A percentile compares a stretch with the other conserved stretches of the same genome.
Evolutionary conservation across 1,140 invertebrate genomes (phyloP).

Genomic region (Oedothorax gibbosus): DNA sequence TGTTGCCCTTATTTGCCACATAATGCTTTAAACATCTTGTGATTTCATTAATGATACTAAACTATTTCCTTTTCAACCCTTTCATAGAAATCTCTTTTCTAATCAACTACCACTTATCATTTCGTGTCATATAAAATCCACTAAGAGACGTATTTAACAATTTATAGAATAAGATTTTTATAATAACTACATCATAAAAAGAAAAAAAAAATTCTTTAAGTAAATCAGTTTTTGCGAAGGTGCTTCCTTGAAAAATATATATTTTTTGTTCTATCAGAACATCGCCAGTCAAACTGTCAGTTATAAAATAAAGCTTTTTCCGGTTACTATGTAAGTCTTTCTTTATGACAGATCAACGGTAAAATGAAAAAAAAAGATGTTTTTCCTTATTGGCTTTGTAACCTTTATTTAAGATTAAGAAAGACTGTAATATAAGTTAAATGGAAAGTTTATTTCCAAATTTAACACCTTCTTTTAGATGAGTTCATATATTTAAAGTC

Average conservation of each 20-base stretch:
- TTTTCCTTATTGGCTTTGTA: constrained; percentile 34
- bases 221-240: background rate
- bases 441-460: too few relatives aligned
- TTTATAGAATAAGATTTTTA: too few relatives aligned
- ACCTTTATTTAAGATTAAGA: too few relatives aligned
- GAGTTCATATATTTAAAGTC: too few relatives aligned
- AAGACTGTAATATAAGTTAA: too few relatives aligned
- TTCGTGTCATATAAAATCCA: constrained; percentile 18
- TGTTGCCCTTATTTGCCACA: too few relatives aligned
- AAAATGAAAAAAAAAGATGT: background rate
- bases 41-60: too few relatives aligned
- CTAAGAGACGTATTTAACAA: background rate
- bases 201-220: constrained; percentile 17
- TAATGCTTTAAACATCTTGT: too few relatives aligned
- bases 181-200: constrained; percentile 12
- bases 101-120: background rate
- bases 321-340: constrained; percentile 24
- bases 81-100: too few relatives aligned
- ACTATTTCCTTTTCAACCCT: too few relatives aligned
- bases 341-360: background rate
- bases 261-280: background rate
- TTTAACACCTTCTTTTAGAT: too few relatives aligned
- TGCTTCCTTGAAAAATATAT: constrained; percentile 43
- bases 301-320: constrained; percentile 26
- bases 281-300: constrained; percentile 34